Evolutionary conservation across 1,140 invertebrate genomes (phyloP).

Genomic region (Scaptomyza graminum): DNA sequence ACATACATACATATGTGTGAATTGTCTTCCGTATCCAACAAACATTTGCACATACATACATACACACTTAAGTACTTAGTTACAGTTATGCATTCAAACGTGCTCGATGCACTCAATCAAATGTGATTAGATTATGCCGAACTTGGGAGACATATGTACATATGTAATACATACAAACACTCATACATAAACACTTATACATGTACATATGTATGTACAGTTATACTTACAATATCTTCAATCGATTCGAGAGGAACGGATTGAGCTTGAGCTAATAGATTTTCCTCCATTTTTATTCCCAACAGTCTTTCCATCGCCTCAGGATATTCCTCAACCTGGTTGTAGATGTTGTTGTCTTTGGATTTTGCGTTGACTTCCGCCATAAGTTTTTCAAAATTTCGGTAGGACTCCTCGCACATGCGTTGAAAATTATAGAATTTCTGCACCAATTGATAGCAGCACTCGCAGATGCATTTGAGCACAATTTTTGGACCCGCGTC

Average conservation of each 20-base stretch:
- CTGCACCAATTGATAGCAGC: slow-evolving; percentile 66
- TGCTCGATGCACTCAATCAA: slow-evolving; percentile 14
- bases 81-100: slow-evolving; percentile 23
- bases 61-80: neutral
- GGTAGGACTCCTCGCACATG: slow-evolving; percentile 68
- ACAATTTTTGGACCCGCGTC: slow-evolving; percentile 38
- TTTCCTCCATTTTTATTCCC: slow-evolving; percentile 3
- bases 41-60: neutral
- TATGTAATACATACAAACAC: neutral
- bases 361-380: slow-evolving; percentile 22
- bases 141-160: slow-evolving; percentile 4
- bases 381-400: slow-evolving; percentile 60
- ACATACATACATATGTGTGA: neutral
- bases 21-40: slow-evolving; percentile 29
- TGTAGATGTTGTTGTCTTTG: neutral
- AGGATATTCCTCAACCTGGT: slow-evolving; percentile 4
- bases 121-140: slow-evolving; percentile 44
- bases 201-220: neutral
- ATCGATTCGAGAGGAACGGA: slow-evolving; percentile 14
- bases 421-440: slow-evolving; percentile 68
- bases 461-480: slow-evolving; percentile 66
- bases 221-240: slow-evolving; percentile 68
- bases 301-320: slow-evolving; percentile 1
- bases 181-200: neutral
- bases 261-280: slow-evolving; percentile 12